Conservation (phyloP, 2,797 vertebrate species). For the Lagodon rhomboides region DNA sequence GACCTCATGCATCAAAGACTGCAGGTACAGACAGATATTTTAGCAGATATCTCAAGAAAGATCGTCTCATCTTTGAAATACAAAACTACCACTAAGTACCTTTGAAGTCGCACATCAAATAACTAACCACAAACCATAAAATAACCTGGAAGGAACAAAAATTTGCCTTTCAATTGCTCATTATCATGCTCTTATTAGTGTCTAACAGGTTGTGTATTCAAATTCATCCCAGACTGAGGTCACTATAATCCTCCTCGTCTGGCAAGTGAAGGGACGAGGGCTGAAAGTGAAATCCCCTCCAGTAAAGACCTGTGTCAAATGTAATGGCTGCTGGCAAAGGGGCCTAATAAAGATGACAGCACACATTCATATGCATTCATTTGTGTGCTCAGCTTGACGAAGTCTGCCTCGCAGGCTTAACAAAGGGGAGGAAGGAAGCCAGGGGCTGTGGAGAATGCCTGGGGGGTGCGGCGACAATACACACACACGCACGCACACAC, state of each 20-base stretch:
- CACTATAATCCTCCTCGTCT: conserved; percentile 69
- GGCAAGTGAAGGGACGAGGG: conserved; percentile 34
- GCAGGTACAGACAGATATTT: conserved; percentile 34
- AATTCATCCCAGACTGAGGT: conserved; percentile 51
- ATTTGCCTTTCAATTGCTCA: conserved; percentile 17
- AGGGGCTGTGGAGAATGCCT: conserved; percentile 74
- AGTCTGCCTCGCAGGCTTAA: conserved; percentile 82
- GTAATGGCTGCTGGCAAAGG: conserved; percentile 80
- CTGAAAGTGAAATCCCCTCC: conserved; percentile 69
- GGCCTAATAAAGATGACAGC: conserved; percentile 83
- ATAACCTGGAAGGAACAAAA: conserved; percentile 4
- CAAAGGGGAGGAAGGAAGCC: conserved; percentile 88
- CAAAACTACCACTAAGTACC: conserved; percentile 41
- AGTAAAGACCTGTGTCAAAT: conserved; percentile 77
- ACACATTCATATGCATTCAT: conserved; percentile 87
- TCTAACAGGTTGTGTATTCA: conserved; percentile 77
- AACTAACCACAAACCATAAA: conserved; percentile 29
- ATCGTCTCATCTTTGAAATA: conserved; percentile 54
- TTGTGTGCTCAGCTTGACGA: conserved; percentile 88
- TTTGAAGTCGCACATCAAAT: conserved; percentile 35
- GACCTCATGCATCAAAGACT: conserved; percentile 57
- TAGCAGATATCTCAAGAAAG: conserved; percentile 27
- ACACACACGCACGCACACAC: conserved; percentile 48
- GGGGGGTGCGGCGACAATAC: conserved; percentile 66
- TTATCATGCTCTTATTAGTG: conserved; percentile 51